Percentiles rank a stretch among this genome's conserved stretches.
These are phyloP conservation scores for Motacilla alba DNA, from an alignment of 2,113 vertebrate species.

Conservation along the genomic window DNA sequence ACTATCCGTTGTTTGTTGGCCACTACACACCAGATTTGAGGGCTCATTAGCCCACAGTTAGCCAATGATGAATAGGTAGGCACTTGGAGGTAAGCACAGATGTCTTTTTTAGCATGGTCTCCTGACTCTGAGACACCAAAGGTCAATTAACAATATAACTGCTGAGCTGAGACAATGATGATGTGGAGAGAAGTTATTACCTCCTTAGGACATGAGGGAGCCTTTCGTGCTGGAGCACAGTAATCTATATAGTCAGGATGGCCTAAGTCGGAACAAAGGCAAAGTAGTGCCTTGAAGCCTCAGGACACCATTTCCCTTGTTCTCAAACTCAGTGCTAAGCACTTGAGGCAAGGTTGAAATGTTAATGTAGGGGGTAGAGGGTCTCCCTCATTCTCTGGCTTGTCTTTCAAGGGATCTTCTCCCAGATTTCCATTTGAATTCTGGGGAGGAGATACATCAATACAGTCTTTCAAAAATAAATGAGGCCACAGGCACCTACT, in stretches of 20 bases:
- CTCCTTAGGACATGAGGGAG: constrained; percentile 36
- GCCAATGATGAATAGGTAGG: neutral
- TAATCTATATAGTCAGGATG: constrained; percentile 38
- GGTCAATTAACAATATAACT: constrained; percentile 26
- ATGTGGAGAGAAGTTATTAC: constrained; percentile 20
- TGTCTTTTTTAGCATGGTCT: neutral
- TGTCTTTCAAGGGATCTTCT: constrained; percentile 63
- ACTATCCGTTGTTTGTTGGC: neutral
- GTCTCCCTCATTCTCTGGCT: constrained; percentile 48
- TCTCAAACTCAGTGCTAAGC: constrained; percentile 53
- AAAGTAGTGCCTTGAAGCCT: constrained; percentile 57
- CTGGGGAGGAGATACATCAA: constrained; percentile 61
- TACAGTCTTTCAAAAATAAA: constrained; percentile 64
- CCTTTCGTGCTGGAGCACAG: neutral
- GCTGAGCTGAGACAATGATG: neutral
- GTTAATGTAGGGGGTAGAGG: constrained; percentile 58
- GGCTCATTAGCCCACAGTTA: neutral
- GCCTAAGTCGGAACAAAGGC: constrained; percentile 45
- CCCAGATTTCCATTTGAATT: constrained; percentile 60
- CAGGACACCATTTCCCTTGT: constrained; percentile 60
- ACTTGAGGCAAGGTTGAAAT: constrained; percentile 61
- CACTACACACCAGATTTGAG: neutral
- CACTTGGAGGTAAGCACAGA: neutral
- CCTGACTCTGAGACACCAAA: neutral
- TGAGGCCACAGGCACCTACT: constrained; percentile 59